These are phyloP conservation scores for Pelobates fuscus DNA, from an alignment of 2,113 vertebrate species.

Conservation along the genomic window DNA sequence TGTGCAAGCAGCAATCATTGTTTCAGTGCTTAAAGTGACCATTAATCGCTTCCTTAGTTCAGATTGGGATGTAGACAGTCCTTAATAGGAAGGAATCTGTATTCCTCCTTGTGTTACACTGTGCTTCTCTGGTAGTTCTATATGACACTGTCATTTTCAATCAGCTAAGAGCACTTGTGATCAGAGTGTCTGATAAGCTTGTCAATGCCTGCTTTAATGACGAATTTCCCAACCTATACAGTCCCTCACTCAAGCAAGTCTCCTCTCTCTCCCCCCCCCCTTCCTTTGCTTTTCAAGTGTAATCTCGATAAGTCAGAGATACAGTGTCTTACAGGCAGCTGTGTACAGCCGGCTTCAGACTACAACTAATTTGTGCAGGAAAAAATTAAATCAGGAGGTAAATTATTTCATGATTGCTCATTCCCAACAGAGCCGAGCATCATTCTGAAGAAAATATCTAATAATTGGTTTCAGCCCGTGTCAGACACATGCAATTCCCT, in stretches of 20 bases:
- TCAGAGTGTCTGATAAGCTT: conserved; percentile 80
- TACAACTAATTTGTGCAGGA: conserved; percentile 84
- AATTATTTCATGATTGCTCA: conserved; percentile 97
- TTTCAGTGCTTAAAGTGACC: too few species aligned
- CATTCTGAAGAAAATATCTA: conserved; percentile 96
- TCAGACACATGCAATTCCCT: conserved; percentile 96
- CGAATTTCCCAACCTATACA: conserved; percentile 67
- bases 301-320: conserved; percentile 71
- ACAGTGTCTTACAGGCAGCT: conserved; percentile 64
- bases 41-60: too few species aligned
- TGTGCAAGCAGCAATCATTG: too few species aligned
- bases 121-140: conserved; percentile 53
- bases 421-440: conserved; percentile 92
- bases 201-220: conserved; percentile 69
- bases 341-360: conserved; percentile 67
- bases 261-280: conserved; percentile 8
- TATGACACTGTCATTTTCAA: conserved; percentile 71
- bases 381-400: conserved; percentile 98
- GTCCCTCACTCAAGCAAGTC: conserved; percentile 42
- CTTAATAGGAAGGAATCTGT: too few species aligned
- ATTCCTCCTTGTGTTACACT: too few species aligned
- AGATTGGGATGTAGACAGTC: too few species aligned
- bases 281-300: conserved; percentile 68
- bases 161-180: conserved; percentile 64
- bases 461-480: conserved; percentile 97